phyloP scores from a whole-genome alignment of 2,113 vertebrate genomes.

The Serinus canaria region DNA sequence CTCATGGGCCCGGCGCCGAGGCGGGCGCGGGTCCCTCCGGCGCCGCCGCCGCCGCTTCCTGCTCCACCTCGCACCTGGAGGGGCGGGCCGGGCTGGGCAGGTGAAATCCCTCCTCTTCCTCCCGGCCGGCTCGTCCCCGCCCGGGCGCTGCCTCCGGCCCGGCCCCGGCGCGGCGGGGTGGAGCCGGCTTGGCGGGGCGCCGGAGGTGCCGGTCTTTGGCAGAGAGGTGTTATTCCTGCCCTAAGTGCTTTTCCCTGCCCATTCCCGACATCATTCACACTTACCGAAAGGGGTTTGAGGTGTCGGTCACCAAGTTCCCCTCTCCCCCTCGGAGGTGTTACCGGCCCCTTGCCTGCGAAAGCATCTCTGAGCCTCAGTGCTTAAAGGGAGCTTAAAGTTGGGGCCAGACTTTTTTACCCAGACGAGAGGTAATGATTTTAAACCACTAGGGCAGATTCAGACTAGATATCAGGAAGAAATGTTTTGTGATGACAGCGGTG shows the following conservation, averaged over 20 bases:
- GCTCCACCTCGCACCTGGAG: neutral
- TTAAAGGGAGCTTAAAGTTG: neutral
- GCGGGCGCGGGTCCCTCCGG: neutral
- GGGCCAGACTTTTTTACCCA: neutral
- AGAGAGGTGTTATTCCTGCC: neutral
- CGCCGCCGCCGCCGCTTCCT: neutral
- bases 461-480: neutral
- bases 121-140: neutral
- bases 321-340: too few species aligned
- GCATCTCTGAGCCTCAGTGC: neutral
- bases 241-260: too few species aligned
- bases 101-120: neutral
- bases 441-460: neutral
- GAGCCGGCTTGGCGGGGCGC: neutral
- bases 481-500: neutral
- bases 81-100: neutral
- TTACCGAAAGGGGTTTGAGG: too few species aligned
- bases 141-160: neutral
- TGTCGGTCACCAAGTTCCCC: too few species aligned
- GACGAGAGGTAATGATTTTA: neutral
- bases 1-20: neutral
- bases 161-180: neutral
- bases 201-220: neutral
- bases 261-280: rapidly evolving
- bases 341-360: neutral